Base-by-base conservation (phyloP, 2,888 invertebrate genomes). In the Danaus chrysippus region DNA sequence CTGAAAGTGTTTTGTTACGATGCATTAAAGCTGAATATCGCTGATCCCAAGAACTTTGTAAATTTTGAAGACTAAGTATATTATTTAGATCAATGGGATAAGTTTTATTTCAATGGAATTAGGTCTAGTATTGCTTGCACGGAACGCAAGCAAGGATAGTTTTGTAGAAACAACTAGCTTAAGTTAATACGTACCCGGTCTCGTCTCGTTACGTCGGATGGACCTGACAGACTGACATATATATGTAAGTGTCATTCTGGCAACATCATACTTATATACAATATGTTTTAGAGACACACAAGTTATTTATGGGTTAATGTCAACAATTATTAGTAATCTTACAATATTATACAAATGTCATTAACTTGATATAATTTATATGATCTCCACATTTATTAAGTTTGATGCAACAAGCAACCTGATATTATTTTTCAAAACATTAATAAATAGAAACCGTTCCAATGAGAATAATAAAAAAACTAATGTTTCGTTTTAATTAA, bases 141-240 rank as follows among this genome's bases (percentile, higher is more conserved):
- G 10, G 23, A 42, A 61, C 17, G 57, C 58, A 62, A 59, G 56
- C 42, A 54, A 11, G 23, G 52, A 42, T 34, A 42, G 46, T 17
- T 43, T 61, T 55, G 56, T 63, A 71, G 66, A 73, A 72, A 74
- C 72, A 73, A 75, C 71, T 75, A 74, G 77, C 75, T 74, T 70
- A 76, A 81, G 82, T 85, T 86, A 84, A 86, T 86, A 82, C 75
- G 79, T 69, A 49, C 71, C 72, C 75, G 82, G 86, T 86, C 84
- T 83, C 86, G 85, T 86, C 77, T 78, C 77, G 79, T 77, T 79
- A 77, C 76, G 76, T 75, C 73, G 73, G 71, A 70, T 71, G 68
- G 61, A 70, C 70, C 72, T 71, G 81, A 78, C 78, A 78, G 80
- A 62, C 58, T 67, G 67, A 59, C 62, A 57, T 56, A 61, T 62